A percentile compares a stretch with the other conserved stretches of the same genome.
Evolutionary conservation across 2,113 vertebrate genomes (phyloP).

Genomic region (Gobius niger): DNA sequence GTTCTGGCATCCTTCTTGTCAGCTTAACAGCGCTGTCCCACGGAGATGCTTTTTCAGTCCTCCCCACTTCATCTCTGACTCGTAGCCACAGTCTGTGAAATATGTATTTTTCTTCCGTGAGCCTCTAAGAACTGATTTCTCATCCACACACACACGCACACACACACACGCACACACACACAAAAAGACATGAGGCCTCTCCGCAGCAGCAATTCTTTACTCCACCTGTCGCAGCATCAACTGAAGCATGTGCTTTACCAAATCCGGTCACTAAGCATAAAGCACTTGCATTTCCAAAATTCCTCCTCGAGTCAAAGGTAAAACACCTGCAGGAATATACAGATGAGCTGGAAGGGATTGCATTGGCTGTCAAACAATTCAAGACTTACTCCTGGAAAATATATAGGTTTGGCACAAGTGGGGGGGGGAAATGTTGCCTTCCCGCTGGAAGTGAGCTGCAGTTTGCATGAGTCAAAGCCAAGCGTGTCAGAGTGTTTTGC

Average conservation of each 20-base stretch:
- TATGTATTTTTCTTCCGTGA: slow-evolving; percentile 54
- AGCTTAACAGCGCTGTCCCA: slow-evolving; percentile 59
- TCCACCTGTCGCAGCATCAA: slow-evolving; percentile 50
- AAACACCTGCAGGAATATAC: slow-evolving; percentile 26
- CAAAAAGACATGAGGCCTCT: slow-evolving; percentile 41
- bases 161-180: neutral
- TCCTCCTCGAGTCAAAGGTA: slow-evolving; percentile 17
- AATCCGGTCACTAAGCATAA: slow-evolving; percentile 21
- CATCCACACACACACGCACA: slow-evolving; percentile 33
- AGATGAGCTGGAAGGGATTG: slow-evolving; percentile 15
- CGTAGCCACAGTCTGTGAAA: slow-evolving; percentile 59
- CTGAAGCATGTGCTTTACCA: slow-evolving; percentile 30
- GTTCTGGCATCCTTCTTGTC: slow-evolving; percentile 69
- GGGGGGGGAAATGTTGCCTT: neutral
- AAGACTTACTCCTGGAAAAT: slow-evolving; percentile 9
- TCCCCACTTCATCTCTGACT: slow-evolving; percentile 44
- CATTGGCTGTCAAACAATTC: slow-evolving; percentile 4
- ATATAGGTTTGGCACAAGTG: neutral
- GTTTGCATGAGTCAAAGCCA: slow-evolving; percentile 27
- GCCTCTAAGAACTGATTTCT: slow-evolving; percentile 50
- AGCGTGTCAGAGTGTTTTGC: slow-evolving; percentile 25
- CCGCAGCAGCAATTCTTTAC: slow-evolving; percentile 46
- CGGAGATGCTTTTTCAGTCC: slow-evolving; percentile 56
- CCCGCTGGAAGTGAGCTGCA: neutral
- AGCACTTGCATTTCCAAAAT: slow-evolving; percentile 27